Conservation (phyloP, 2,113 vertebrate species). For the Miniopterus natalensis region DNA sequence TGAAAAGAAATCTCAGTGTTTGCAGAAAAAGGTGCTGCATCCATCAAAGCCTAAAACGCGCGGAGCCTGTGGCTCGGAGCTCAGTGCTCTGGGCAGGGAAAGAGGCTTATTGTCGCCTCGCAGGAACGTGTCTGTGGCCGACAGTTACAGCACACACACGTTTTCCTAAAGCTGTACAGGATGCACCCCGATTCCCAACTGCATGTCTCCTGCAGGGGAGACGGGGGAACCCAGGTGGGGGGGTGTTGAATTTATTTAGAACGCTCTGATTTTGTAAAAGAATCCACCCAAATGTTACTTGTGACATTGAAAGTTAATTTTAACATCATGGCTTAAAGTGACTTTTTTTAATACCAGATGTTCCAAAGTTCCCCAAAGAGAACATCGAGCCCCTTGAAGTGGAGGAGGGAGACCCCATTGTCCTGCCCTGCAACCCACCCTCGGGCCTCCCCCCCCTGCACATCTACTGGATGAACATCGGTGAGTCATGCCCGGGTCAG, state of each 20-base stretch:
- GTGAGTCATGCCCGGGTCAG: slow-evolving; percentile 84
- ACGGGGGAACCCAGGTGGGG: background rate
- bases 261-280: background rate
- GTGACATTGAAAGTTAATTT: background rate
- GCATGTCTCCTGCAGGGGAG: background rate
- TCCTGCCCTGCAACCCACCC: slow-evolving; percentile 94
- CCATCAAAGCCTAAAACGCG: background rate
- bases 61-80: background rate
- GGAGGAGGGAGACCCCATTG: slow-evolving; percentile 94
- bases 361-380: slow-evolving; percentile 98
- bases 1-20: background rate
- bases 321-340: background rate
- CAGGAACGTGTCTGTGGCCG: background rate
- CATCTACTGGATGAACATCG: slow-evolving; percentile 99
- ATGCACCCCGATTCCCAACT: background rate
- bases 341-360: slow-evolving; percentile 87
- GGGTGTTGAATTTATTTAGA: background rate
- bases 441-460: slow-evolving; percentile 95
- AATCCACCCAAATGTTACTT: background rate
- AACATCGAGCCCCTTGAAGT: slow-evolving; percentile 94
- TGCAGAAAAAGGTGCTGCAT: background rate
- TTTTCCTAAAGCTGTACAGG: background rate
- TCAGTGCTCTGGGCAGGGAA: background rate
- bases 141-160: too few species aligned
- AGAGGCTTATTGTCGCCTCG: too few species aligned